Conservation (phyloP, 35 echinoderm and acorn worm genomes). For the Heliocidaris tuberculata region DNA sequence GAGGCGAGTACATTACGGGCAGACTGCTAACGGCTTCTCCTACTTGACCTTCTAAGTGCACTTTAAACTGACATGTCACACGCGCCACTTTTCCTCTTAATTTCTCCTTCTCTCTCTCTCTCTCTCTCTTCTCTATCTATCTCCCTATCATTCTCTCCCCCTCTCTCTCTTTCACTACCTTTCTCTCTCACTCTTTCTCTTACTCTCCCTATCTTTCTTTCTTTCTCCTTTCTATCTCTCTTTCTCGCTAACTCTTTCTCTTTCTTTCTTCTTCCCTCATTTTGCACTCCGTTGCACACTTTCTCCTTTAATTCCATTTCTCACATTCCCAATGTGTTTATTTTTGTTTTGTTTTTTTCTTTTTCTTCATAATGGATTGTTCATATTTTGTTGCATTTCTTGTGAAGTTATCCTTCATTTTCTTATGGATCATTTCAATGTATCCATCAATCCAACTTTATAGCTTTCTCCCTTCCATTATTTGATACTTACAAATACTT, state of each 20-base stretch:
- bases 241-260: too few relatives aligned
- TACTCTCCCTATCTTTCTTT: not conserved
- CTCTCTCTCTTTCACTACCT: too few relatives aligned
- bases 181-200: too few relatives aligned
- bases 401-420: too few relatives aligned
- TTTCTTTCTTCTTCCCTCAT: not conserved
- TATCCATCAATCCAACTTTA: too few relatives aligned
- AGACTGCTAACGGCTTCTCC: constrained; percentile 5
- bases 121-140: not conserved
- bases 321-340: not conserved
- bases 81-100: not conserved
- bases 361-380: too few relatives aligned
- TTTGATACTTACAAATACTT: too few relatives aligned
- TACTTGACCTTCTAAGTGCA: constrained; percentile 27
- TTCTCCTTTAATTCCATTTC: not conserved
- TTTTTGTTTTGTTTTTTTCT: too few relatives aligned
- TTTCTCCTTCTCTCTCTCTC: not conserved
- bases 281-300: not conserved
- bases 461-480: too few relatives aligned
- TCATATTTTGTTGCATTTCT: too few relatives aligned
- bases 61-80: constrained; percentile 42
- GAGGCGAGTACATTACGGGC: not conserved
- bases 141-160: not conserved
- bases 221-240: not conserved
- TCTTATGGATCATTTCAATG: too few relatives aligned